Percentiles rank a stretch among this genome's conserved stretches.
These are phyloP conservation scores for Conchocele bisecta DNA, from an alignment of 2,888 invertebrate species.

Conservation along the genomic window DNA sequence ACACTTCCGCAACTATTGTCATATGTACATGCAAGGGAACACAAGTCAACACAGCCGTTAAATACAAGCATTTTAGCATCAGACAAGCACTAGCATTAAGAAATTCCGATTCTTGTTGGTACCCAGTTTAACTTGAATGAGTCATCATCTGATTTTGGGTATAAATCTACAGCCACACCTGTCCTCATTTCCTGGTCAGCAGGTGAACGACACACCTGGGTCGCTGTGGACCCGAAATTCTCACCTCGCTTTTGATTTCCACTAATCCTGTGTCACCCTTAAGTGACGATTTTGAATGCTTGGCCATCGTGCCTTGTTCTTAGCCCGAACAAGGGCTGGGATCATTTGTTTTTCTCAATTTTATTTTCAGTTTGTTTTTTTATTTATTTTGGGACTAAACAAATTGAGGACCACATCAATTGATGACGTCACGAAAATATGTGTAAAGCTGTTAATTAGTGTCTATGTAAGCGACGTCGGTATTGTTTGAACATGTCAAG, in stretches of 20 bases:
- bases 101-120: too few species aligned
- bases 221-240: too few species aligned
- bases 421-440: constrained; percentile 44
- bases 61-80: too few species aligned
- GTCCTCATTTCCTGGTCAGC: constrained; percentile 30
- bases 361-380: not conserved
- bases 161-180: constrained; percentile 42
- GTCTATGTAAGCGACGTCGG: not conserved
- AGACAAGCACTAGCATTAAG: too few species aligned
- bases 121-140: too few species aligned
- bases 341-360: not conserved
- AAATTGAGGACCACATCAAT: constrained; percentile 30
- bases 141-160: too few species aligned
- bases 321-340: not conserved
- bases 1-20: too few species aligned
- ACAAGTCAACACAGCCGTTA: too few species aligned
- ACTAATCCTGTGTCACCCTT: constrained; percentile 61
- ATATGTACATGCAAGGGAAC: too few species aligned
- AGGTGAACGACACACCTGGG: too few species aligned
- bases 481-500: not conserved
- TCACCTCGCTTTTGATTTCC: constrained; percentile 78
- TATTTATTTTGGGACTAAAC: constrained; percentile 10
- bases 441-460: not conserved
- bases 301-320: constrained; percentile 66
- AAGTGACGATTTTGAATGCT: constrained; percentile 65